Conservation (phyloP, 1,140 invertebrate species). For the Charaxes varanes region DNA sequence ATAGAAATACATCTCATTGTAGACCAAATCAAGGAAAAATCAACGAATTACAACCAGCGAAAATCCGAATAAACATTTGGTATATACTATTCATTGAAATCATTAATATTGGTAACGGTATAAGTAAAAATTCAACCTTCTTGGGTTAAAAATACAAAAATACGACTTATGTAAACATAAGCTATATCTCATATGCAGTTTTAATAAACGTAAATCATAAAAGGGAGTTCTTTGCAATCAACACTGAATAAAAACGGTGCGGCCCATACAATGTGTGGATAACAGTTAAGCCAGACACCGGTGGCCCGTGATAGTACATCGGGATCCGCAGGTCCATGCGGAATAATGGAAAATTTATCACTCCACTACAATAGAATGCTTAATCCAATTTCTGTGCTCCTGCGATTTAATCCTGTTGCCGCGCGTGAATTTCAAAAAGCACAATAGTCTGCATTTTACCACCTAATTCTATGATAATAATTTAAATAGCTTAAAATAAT, state of each 20-base stretch:
- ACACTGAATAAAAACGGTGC: constrained; percentile 10
- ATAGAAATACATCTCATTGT: too few relatives aligned
- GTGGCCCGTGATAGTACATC: constrained; percentile 26
- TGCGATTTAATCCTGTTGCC: constrained; percentile 43
- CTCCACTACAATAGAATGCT: constrained; percentile 46
- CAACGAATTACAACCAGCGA: too few relatives aligned
- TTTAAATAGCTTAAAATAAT: too few relatives aligned
- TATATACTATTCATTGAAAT: too few relatives aligned
- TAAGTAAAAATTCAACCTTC: too few relatives aligned
- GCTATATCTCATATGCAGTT: neutral
- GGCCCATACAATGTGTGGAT: constrained; percentile 40
- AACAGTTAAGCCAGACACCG: constrained; percentile 30
- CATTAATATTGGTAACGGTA: too few relatives aligned
- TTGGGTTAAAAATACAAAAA: neutral
- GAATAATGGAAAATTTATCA: constrained; percentile 56
- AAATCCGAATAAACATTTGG: too few relatives aligned
- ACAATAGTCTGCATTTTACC: constrained; percentile 22
- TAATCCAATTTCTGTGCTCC: constrained; percentile 43
- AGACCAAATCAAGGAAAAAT: too few relatives aligned
- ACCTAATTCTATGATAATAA: too few relatives aligned
- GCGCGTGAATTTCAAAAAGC: constrained; percentile 25
- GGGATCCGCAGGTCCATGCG: constrained; percentile 36
- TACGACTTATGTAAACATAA: too few relatives aligned
- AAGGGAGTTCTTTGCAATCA: neutral
- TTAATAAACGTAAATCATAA: neutral